These are phyloP conservation scores for Xerus rutilus DNA, from an alignment of 2,797 vertebrate species.

Conservation along the genomic window DNA sequence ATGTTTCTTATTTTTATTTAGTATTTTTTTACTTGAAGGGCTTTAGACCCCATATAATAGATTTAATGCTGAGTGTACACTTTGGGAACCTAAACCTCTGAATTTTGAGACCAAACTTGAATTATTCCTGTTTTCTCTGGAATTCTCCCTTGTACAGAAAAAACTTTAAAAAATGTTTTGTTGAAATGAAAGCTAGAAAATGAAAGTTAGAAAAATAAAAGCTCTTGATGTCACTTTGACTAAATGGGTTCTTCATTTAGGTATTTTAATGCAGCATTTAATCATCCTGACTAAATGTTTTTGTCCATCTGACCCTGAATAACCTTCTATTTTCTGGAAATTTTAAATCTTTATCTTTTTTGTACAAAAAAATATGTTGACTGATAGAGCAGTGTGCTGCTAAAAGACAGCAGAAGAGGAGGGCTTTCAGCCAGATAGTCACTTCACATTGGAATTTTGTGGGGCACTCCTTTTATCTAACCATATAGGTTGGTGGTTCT, in stretches of 20 bases:
- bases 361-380: not conserved
- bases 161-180: slow-evolving; percentile 56
- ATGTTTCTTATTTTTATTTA: slow-evolving; percentile 30
- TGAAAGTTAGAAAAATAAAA: slow-evolving; percentile 55
- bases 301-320: not conserved
- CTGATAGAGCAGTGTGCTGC: not conserved
- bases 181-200: not conserved
- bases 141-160: not conserved
- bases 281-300: not conserved
- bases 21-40: not conserved
- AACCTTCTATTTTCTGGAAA: not conserved
- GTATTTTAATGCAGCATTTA: slow-evolving; percentile 45
- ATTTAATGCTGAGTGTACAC: not conserved
- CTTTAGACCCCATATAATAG: not conserved
- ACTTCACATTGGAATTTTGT: not conserved
- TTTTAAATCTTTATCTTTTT: slow-evolving; percentile 16
- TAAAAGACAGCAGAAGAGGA: slow-evolving; percentile 14
- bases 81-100: not conserved
- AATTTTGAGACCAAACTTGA: not conserved
- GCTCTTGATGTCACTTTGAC: slow-evolving; percentile 44
- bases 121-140: not conserved
- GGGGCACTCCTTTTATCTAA: not conserved
- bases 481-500: not conserved
- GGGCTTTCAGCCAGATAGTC: not conserved
- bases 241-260: slow-evolving; percentile 54